These are phyloP conservation scores for Caenorhabditis wallacei DNA, from an alignment of 2,888 invertebrate genomes.

Conservation along the genomic window DNA sequence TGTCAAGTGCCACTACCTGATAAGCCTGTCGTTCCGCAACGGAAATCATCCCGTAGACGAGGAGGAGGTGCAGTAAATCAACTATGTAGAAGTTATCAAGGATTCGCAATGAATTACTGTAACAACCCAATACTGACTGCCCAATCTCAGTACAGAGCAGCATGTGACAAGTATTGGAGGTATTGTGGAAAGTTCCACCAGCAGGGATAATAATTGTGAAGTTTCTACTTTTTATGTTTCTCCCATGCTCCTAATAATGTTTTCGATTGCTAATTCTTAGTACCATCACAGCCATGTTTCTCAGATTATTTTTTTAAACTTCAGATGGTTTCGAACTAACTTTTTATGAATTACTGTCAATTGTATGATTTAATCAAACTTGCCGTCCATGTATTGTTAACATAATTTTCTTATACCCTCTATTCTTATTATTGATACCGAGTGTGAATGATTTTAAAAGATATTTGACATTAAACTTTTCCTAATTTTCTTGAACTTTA, in stretches of 20 bases:
- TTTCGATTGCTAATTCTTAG: too few species aligned
- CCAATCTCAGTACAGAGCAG: slow-evolving; percentile 75
- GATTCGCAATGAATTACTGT: slow-evolving; percentile 79
- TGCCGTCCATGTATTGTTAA: too few species aligned
- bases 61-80: slow-evolving; percentile 62
- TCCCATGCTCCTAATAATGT: neutral
- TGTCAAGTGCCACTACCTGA: slow-evolving; percentile 80
- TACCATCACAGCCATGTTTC: too few species aligned
- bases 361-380: too few species aligned
- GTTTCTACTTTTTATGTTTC: neutral
- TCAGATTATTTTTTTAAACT: too few species aligned
- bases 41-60: slow-evolving; percentile 61
- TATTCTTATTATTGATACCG: too few species aligned
- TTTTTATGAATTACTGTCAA: too few species aligned
- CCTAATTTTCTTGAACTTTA: too few species aligned
- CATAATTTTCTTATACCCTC: too few species aligned
- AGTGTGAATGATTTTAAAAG: too few species aligned
- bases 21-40: slow-evolving; percentile 77
- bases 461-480: too few species aligned
- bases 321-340: too few species aligned
- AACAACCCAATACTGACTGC: slow-evolving; percentile 76
- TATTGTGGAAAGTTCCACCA: slow-evolving; percentile 72
- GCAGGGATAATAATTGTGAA: slow-evolving; percentile 35
- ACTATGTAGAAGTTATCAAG: slow-evolving; percentile 72
- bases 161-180: slow-evolving; percentile 79